Evolutionary conservation across 2,888 invertebrate genomes (phyloP).

Genomic region (Drosophila gaucha): DNA sequence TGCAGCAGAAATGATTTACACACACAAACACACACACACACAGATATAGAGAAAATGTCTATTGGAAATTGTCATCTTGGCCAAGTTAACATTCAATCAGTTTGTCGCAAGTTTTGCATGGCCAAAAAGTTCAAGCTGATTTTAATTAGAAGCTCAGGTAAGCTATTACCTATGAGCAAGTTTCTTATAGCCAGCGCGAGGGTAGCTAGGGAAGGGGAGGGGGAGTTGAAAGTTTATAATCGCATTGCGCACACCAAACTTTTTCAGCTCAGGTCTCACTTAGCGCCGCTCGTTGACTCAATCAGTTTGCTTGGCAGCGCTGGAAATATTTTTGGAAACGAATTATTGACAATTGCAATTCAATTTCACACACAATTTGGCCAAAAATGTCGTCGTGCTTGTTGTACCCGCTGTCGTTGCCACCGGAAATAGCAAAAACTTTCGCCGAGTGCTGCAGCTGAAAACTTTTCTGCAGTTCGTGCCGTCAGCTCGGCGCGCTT

Average conservation of each 20-base stretch:
- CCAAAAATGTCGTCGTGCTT: slow-evolving; percentile 64
- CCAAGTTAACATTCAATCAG: slow-evolving; percentile 58
- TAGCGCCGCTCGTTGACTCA: slow-evolving; percentile 55
- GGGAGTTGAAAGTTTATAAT: slow-evolving; percentile 50
- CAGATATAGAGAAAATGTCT: neutral
- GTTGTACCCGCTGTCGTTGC: slow-evolving; percentile 34
- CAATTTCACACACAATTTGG: slow-evolving; percentile 78
- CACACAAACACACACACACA: slow-evolving; percentile 11
- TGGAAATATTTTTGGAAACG: slow-evolving; percentile 69
- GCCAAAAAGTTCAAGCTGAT: slow-evolving; percentile 35
- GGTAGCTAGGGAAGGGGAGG: too few relatives aligned
- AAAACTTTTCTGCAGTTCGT: slow-evolving; percentile 58
- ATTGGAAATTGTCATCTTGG: slow-evolving; percentile 33
- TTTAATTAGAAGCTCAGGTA: slow-evolving; percentile 56
- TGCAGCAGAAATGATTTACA: slow-evolving; percentile 78
- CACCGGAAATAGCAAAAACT: slow-evolving; percentile 68
- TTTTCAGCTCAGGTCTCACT: slow-evolving; percentile 35
- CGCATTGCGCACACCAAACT: slow-evolving; percentile 54
- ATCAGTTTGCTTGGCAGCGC: slow-evolving; percentile 59
- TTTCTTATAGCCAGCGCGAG: slow-evolving; percentile 5
- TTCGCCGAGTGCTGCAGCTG: slow-evolving; percentile 56
- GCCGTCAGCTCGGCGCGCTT: slow-evolving; percentile 40
- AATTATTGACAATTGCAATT: slow-evolving; percentile 77
- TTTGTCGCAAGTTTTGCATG: slow-evolving; percentile 28
- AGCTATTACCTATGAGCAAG: slow-evolving; percentile 18